Conservation (phyloP, 2,113 vertebrate genomes). For the Damaliscus lunatus region DNA sequence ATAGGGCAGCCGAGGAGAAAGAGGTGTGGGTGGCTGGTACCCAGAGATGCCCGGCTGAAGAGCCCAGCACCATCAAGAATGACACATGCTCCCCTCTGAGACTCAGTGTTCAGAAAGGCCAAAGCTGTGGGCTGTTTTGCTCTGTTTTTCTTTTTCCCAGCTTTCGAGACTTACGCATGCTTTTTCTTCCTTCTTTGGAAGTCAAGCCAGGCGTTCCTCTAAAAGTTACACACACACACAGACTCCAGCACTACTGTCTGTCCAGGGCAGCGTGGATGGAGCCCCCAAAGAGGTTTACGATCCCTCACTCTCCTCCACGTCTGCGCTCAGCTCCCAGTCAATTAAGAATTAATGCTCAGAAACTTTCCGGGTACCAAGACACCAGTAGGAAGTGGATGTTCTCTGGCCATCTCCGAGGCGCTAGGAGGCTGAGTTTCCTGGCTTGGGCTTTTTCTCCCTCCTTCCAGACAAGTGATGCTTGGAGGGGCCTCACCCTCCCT, state of each 20-base stretch:
- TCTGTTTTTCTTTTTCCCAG: neutral
- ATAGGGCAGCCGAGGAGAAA: neutral
- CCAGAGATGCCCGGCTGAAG: neutral
- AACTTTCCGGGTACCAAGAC: neutral
- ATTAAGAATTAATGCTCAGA: neutral
- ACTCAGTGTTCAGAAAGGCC: neutral
- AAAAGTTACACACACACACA: neutral
- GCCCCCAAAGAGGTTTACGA: neutral
- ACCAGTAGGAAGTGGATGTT: neutral
- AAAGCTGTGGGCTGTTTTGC: neutral
- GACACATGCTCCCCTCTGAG: neutral
- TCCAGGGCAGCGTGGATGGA: neutral
- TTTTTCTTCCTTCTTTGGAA: conserved; percentile 65
- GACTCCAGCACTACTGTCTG: neutral
- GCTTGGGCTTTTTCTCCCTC: neutral
- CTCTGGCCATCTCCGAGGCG: neutral
- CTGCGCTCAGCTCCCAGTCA: neutral
- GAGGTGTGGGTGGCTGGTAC: neutral
- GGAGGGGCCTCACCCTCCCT: neutral
- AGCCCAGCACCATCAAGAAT: neutral
- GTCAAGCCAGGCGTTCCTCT: conserved; percentile 12
- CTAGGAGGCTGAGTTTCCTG: neutral
- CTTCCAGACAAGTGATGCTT: neutral
- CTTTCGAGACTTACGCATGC: neutral
- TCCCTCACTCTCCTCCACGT: neutral